These are phyloP conservation scores for Pollenia angustigena DNA, from an alignment of 2,888 invertebrate species.

Conservation along the genomic window DNA sequence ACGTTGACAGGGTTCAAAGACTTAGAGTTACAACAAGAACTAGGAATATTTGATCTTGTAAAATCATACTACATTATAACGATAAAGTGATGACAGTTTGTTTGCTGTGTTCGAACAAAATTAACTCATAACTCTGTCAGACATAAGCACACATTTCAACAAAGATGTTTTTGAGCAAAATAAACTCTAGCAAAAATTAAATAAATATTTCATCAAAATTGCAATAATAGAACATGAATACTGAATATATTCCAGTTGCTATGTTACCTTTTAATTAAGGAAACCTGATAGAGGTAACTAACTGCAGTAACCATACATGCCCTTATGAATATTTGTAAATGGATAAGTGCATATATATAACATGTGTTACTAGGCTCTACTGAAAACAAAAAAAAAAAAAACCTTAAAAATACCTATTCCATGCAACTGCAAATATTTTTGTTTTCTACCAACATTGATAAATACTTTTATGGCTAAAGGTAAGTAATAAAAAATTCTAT, in stretches of 20 bases:
- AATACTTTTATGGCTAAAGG: conserved; percentile 47
- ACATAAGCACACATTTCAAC: neutral
- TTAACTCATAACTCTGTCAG: too few relatives aligned
- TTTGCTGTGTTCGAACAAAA: too few relatives aligned
- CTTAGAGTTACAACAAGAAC: too few relatives aligned
- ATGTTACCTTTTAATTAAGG: conserved; percentile 51
- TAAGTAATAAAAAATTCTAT: conserved; percentile 27
- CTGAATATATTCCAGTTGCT: conserved; percentile 12
- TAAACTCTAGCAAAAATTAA: neutral
- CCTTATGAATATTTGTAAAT: neutral
- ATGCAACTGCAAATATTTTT: conserved; percentile 37
- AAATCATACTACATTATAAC: too few relatives aligned
- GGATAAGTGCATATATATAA: neutral
- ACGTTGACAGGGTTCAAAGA: too few relatives aligned
- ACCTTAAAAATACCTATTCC: conserved; percentile 12
- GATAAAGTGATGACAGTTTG: too few relatives aligned
- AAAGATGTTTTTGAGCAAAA: neutral
- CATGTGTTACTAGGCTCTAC: conserved; percentile 31
- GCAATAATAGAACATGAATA: too few relatives aligned
- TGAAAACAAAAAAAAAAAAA: neutral
- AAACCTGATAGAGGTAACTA: conserved; percentile 22
- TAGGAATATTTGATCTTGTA: too few relatives aligned
- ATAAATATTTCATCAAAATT: neutral
- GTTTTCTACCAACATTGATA: conserved; percentile 46
- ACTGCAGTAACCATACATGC: neutral